Evolutionary conservation across 2,797 vertebrate species (phyloP).

Genomic region (Ambastaia sidthimunki): DNA sequence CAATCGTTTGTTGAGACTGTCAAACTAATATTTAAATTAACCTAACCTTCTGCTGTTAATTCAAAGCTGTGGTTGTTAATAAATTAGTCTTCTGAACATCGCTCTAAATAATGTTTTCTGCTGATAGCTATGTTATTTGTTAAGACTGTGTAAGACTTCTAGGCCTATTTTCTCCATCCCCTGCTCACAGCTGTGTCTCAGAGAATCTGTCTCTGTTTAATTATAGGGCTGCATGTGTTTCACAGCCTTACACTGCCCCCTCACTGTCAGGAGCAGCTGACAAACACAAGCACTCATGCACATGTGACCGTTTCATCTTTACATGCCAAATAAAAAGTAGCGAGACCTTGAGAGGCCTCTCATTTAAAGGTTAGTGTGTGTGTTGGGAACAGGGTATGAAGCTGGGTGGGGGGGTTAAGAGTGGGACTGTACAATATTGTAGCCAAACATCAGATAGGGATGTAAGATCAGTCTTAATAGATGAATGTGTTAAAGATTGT

Average conservation of each 20-base stretch:
- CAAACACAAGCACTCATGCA: conserved; percentile 32
- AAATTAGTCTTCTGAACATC: too few relatives aligned
- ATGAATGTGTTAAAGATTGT: not conserved
- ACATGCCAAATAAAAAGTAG: conserved; percentile 63
- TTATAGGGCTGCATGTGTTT: conserved; percentile 66
- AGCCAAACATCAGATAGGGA: not conserved
- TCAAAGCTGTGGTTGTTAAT: too few relatives aligned
- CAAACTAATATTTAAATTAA: too few relatives aligned
- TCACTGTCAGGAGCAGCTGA: conserved; percentile 66
- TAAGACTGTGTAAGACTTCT: not conserved
- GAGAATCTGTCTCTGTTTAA: conserved; percentile 57
- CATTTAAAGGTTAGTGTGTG: conserved; percentile 29
- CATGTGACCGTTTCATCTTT: conserved; percentile 63
- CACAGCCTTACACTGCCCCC: conserved; percentile 46
- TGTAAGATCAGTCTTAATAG: too few relatives aligned
- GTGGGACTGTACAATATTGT: not conserved
- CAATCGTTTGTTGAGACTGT: too few relatives aligned
- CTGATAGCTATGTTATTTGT: too few relatives aligned
- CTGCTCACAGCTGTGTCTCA: conserved; percentile 39
- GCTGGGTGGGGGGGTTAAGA: not conserved
- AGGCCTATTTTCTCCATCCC: conserved; percentile 3
- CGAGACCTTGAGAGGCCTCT: conserved; percentile 47
- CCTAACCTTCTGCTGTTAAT: too few relatives aligned
- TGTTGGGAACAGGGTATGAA: not conserved
- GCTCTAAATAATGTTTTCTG: too few relatives aligned